Conservation (phyloP, 2,113 vertebrate species). For the Rhynchomys soricoides region DNA sequence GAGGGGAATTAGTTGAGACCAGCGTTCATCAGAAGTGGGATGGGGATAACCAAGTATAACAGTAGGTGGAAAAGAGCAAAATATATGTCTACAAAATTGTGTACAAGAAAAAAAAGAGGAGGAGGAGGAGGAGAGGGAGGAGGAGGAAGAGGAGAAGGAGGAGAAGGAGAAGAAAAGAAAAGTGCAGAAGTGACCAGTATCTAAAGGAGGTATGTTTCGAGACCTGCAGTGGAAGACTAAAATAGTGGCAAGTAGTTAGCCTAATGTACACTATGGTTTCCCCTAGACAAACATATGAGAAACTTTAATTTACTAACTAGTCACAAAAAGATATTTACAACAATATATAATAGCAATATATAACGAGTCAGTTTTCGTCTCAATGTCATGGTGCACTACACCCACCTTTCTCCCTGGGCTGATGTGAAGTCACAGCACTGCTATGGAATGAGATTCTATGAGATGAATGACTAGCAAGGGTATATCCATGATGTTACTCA, state of each 20-base stretch:
- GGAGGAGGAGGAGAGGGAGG: too few relatives aligned
- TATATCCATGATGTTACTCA: background rate
- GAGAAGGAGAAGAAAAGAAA: too few relatives aligned
- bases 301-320: background rate
- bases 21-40: background rate
- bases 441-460: background rate
- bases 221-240: background rate
- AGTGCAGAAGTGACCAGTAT: background rate
- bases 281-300: background rate
- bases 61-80: background rate
- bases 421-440: too few relatives aligned
- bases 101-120: too few relatives aligned
- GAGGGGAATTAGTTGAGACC: background rate
- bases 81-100: background rate
- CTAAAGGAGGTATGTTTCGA: background rate
- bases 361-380: background rate
- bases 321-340: background rate
- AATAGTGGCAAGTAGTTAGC: background rate
- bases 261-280: background rate
- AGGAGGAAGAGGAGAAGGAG: too few relatives aligned
- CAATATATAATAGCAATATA: background rate
- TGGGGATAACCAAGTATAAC: background rate
- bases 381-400: background rate
- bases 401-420: background rate
- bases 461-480: background rate